phyloP scores from a whole-genome alignment of 1,140 invertebrate genomes.

The Paraescarpia echinospica region DNA sequence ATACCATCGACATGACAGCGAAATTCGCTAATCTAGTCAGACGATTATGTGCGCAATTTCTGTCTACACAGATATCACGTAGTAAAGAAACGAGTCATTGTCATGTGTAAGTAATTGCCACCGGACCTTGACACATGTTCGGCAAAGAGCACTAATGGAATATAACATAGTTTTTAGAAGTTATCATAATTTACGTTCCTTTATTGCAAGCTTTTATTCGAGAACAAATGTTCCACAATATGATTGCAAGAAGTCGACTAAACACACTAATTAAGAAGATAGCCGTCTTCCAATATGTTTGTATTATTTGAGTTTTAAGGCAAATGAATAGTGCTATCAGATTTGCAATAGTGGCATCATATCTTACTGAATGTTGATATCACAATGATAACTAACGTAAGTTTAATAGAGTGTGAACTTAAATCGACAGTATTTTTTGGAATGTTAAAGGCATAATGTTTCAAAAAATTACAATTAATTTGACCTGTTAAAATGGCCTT shows the following conservation, averaged over 20 bases:
- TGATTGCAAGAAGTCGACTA: too few relatives aligned
- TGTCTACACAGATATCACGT: background rate
- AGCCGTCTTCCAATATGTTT: too few relatives aligned
- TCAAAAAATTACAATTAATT: too few relatives aligned
- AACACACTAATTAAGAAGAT: too few relatives aligned
- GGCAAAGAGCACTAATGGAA: background rate
- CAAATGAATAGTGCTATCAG: background rate
- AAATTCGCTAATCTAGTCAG: background rate
- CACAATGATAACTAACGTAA: too few relatives aligned
- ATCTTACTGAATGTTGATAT: background rate
- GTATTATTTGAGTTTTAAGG: too few relatives aligned
- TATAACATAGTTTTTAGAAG: background rate
- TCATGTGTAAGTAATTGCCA: too few relatives aligned
- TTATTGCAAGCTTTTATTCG: background rate
- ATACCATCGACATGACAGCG: background rate
- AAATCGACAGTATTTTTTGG: background rate
- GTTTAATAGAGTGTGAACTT: background rate
- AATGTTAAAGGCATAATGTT: background rate
- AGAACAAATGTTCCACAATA: too few relatives aligned
- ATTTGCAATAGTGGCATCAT: background rate
- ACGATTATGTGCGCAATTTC: background rate
- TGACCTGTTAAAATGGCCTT: too few relatives aligned
- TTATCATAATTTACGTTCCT: background rate
- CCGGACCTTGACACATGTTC: too few relatives aligned
- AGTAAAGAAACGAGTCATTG: background rate